Evolutionary conservation across 2,888 invertebrate species (phyloP), one percentile per base, ranked within the genome.

Genomic region (Chloroclystis v-ata): DNA sequence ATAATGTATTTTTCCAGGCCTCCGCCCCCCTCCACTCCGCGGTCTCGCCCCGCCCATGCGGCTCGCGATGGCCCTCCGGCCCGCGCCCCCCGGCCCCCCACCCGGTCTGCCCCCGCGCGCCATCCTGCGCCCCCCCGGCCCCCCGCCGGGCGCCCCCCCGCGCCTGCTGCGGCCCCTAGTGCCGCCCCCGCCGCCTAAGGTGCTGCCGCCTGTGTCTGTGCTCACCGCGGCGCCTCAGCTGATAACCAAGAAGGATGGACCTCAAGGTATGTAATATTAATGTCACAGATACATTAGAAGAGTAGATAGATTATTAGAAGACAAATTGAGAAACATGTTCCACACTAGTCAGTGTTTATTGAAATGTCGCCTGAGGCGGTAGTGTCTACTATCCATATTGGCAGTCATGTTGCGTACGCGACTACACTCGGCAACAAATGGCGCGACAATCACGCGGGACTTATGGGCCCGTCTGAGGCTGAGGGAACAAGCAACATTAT

Each of bases 181-280:
- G 35, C 91, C 92, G 10, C 91, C 91, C n/a, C 91, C 91, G 41
- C 82, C 82, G 54, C 79, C 78, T 29, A 75, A 74, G 39, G 58
- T 58, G 7, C 52, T 66, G 52, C 71, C 78, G 7, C 87, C 81
- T 1, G 92, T 93, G 1, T 94, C 95, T 59, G 95, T 95, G 20
- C 83, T 96, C 13, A 92, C 92, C 7, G 95, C 95, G 1, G 95
- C 93, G 0, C 95, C 95, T 9, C 95, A 95, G 68, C 89, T 95
- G 24, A 93, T 95, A 64, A 91, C 92, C 56, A 90, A 94, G 52
- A 91, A 91, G 61, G 93, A 92, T 50, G 90, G 90, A 1, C 89
- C 89, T 33, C 92, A 84, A 67, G 84, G 84, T 83, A 20, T 33
- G 26, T 8, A n/a, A n/a, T n/a, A n/a, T n/a, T n/a, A n/a, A n/a